Base-by-base conservation (phyloP, 2,888 invertebrate species). In the Pseudoips prasinana region DNA sequence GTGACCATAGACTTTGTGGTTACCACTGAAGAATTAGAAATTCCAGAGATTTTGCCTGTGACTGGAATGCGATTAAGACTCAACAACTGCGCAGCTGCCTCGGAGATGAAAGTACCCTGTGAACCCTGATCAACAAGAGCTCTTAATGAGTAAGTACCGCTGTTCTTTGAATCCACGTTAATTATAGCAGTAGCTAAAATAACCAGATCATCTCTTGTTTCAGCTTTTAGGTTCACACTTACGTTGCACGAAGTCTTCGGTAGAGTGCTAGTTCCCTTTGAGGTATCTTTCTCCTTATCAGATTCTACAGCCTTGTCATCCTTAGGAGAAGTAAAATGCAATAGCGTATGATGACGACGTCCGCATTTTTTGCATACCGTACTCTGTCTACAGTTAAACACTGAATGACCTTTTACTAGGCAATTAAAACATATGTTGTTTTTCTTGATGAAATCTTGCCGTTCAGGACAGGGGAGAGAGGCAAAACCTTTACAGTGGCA, bases 101-200 rank as follows among this genome's bases (percentile, higher is more conserved):
- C 48, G 0, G 45, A 25, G 1, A 54, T 39, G 19, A 50, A 50
- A 5, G 46, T 44, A 6, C 29, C 54, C 24, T 54, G 46, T 1
- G 55, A 54, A 7, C 50, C 53, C 8, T 30, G 54, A 34, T 50
- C 53, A 9, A 47, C 11, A 8, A 54, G 31, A 22, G 44, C 48
- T 34, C 54, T 30, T 4, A 47, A 17, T 28, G 8, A 2, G 35
- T 40, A 27, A 24, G 25, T 36, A 25, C 14, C 7, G 25, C 33
- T 17, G 8, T 44, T 33, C 19, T 22, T 42, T 11, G 37, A 22
- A 7, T 26, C 18, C 5, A 43, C 32, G 11, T 10, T 18, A 7
- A 49, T 33, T n/a, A 18, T 4, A 22, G 44, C 46, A 10, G 48
- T 52, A 8, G 48, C 44, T 25, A 48, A 38, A 20, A 47, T 25